Conservation (phyloP, 2,797 vertebrate genomes). For the Heteromormyrus szaboi region DNA sequence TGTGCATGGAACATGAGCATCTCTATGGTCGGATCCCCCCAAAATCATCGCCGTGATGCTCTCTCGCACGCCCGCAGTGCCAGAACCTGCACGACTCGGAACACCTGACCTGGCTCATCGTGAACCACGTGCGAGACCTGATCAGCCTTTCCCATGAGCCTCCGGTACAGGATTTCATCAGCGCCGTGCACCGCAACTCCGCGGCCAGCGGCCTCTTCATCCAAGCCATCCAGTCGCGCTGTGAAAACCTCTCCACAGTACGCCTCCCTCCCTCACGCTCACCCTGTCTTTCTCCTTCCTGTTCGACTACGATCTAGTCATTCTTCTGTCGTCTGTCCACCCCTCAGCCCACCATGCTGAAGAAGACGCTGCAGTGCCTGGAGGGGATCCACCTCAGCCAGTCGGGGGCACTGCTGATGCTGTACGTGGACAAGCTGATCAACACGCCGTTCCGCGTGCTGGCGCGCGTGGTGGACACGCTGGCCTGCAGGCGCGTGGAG, state of each 20-base stretch:
- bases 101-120: slow-evolving; percentile 93
- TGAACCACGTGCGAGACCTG: slow-evolving; percentile 92
- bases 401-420: slow-evolving; percentile 84
- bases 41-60: neutral
- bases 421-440: slow-evolving; percentile 90
- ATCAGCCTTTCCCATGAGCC: slow-evolving; percentile 91
- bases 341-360: slow-evolving; percentile 79
- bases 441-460: slow-evolving; percentile 87
- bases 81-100: slow-evolving; percentile 98
- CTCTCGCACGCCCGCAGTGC: slow-evolving; percentile 61
- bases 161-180: slow-evolving; percentile 96
- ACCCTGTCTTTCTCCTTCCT: neutral
- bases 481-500: slow-evolving; percentile 92
- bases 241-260: slow-evolving; percentile 82
- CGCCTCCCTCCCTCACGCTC: slow-evolving; percentile 29
- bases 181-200: slow-evolving; percentile 90
- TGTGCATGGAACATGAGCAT: neutral
- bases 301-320: neutral
- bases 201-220: slow-evolving; percentile 97
- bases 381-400: slow-evolving; percentile 97
- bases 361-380: slow-evolving; percentile 90
- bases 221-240: slow-evolving; percentile 96
- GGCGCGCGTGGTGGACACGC: slow-evolving; percentile 90
- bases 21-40: neutral
- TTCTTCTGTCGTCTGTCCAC: slow-evolving; percentile 34